Base-by-base conservation (phyloP, 2,113 vertebrate species). In the Bubalus kerabau region DNA sequence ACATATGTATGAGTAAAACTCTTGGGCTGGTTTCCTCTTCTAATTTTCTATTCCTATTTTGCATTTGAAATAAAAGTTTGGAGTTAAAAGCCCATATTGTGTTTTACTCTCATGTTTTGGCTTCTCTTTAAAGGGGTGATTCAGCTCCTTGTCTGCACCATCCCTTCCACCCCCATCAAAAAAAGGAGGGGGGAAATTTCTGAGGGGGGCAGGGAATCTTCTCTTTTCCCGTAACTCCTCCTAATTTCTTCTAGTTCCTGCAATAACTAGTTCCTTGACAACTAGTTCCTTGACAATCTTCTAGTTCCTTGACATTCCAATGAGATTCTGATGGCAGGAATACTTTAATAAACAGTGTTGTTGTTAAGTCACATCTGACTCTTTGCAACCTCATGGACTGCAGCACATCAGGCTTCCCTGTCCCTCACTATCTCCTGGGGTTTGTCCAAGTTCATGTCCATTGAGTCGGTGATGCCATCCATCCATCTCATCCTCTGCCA, bases 31-130 rank as follows among this genome's bases (percentile, higher is more conserved):
- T 82, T 97, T 92, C 76, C 30, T 50, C 28, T 87, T 95, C 14
- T 24, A 56, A 82, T 83, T 88, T 97, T 90, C 91, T 67, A 28
- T 50, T 43, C 64, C 6, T 67, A 6, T 95, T 94, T 91, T 94
- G 9, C 78, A 78, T 95, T 85, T 87, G 92, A 91, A 89, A 95
- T 94, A 85, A 59, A 97, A 93, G 93, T 80, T 48, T 71, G 78
- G 46, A 84, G 71, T 71, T 91, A 87, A 57, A 91, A 83, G 30
- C 46, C n/a, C 56, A 5, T 32, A 32, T 40, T 76, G 56, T 57
- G 40, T 81, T 87, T 90, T 64, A 46, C 24, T 54, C 7, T 84
- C 6, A 3, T 1, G 16, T 62, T 88, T 67, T 62, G 43, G 8
- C 50, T 91, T 95, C 60, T 32, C 64, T 52, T 7, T 90, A 87